Percentiles rank a stretch among this genome's conserved stretches.
phyloP scores from a whole-genome alignment of 2,888 invertebrate species.

The Crepidodera aurea region DNA sequence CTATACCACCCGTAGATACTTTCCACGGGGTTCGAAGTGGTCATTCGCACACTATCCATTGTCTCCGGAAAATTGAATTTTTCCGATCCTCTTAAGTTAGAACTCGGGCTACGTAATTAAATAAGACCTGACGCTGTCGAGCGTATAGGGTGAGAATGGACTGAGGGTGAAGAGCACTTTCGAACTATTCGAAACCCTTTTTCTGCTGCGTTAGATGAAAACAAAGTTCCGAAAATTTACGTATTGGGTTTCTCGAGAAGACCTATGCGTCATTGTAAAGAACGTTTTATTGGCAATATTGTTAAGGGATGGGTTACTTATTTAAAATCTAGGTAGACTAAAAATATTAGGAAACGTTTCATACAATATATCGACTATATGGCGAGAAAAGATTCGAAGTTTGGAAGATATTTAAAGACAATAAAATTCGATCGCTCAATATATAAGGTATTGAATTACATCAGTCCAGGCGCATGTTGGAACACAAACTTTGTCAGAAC shows the following conservation, averaged over 20 bases:
- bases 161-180: background rate
- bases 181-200: background rate
- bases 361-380: too few species aligned
- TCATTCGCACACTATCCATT: constrained; percentile 14
- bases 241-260: background rate
- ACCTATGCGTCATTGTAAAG: too few species aligned
- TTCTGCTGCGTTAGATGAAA: background rate
- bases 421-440: too few species aligned
- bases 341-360: too few species aligned
- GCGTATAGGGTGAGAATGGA: background rate
- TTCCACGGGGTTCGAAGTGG: background rate
- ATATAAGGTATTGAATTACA: too few species aligned
- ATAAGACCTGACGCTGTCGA: constrained; percentile 8
- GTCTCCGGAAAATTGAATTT: constrained; percentile 25
- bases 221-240: background rate
- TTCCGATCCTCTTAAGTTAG: constrained; percentile 18
- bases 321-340: too few species aligned
- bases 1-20: background rate
- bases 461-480: too few species aligned
- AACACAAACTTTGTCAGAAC: too few species aligned
- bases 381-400: too few species aligned
- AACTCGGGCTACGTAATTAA: constrained; percentile 22
- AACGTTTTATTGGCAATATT: too few species aligned
- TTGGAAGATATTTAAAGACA: too few species aligned
- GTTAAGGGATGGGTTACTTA: too few species aligned